Percentiles rank a stretch among this genome's conserved stretches.
Conservation (phyloP, 2,113 vertebrate genomes). For the Hylia prasina region DNA sequence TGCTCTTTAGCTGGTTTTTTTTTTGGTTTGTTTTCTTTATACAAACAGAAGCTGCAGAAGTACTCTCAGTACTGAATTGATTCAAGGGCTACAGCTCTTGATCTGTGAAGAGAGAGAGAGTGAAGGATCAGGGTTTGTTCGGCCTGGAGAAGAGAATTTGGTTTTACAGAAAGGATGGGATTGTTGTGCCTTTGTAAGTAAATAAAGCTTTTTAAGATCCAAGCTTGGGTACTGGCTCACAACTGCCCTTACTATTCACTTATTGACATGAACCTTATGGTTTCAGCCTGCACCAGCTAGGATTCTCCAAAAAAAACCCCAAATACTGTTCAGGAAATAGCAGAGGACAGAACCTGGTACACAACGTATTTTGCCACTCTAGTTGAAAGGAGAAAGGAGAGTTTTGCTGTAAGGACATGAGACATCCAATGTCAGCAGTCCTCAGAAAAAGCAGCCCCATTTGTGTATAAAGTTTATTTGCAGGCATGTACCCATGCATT, state of each 20-base stretch:
- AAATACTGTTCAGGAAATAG: not conserved
- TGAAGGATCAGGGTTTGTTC: not conserved
- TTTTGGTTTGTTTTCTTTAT: not conserved
- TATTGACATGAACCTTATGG: not conserved
- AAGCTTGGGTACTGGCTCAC: not conserved
- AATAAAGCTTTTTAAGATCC: not conserved
- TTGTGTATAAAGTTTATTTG: not conserved
- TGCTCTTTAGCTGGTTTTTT: not conserved
- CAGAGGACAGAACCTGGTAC: not conserved
- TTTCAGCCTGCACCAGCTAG: not conserved
- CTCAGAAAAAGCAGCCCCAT: not conserved
- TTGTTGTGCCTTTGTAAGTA: not conserved
- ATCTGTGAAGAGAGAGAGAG: not conserved
- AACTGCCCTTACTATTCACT: not conserved
- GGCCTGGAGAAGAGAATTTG: not conserved
- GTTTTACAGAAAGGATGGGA: not conserved
- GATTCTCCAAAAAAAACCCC: not conserved
- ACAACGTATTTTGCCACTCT: not conserved
- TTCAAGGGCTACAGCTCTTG: not conserved
- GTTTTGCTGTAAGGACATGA: not conserved
- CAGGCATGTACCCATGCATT: not conserved
- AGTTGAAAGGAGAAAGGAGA: not conserved
- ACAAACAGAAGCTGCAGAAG: not conserved
- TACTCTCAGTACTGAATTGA: not conserved
- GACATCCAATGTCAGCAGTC: not conserved